These are phyloP conservation scores for Himalopsyche japonica DNA, from an alignment of 2,888 invertebrate genomes.

Conservation along the genomic window DNA sequence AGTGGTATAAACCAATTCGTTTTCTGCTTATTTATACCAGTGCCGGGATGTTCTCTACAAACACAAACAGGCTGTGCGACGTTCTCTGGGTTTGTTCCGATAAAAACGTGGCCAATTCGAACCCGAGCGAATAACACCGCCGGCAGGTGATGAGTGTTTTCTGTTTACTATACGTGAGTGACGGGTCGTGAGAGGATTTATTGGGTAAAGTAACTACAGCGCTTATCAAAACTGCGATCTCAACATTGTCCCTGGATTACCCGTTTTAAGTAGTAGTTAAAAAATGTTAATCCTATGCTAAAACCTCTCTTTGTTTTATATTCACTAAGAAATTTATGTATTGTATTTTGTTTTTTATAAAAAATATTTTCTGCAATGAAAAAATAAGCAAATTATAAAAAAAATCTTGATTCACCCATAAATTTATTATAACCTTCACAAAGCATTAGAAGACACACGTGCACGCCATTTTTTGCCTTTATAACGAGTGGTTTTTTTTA, in stretches of 20 bases:
- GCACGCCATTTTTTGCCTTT: no score
- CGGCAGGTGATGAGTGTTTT: constrained; percentile 35
- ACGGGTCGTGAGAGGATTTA: constrained; percentile 23
- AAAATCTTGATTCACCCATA: no score
- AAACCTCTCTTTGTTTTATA: no score
- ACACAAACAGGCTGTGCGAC: constrained; percentile 7
- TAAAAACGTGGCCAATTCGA: constrained; percentile 22
- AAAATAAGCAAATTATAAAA: no score
- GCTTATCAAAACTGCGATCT: constrained; percentile 8
- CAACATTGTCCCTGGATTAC: neutral
- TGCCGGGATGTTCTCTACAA: neutral
- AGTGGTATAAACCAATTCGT: neutral
- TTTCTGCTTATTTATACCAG: neutral
- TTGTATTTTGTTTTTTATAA: no score
- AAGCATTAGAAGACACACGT: no score
- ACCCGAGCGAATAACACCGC: constrained; percentile 2
- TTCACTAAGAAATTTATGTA: no score
- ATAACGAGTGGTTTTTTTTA: no score
- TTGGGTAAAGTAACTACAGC: neutral
- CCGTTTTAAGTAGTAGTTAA: no score
- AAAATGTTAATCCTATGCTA: no score
- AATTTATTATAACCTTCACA: no score
- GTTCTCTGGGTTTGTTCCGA: constrained; percentile 16
- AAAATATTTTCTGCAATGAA: no score
- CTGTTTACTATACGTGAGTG: constrained; percentile 37